phyloP scores from a whole-genome alignment of 2,888 invertebrate species.

The Linnaemya tessellans region DNA sequence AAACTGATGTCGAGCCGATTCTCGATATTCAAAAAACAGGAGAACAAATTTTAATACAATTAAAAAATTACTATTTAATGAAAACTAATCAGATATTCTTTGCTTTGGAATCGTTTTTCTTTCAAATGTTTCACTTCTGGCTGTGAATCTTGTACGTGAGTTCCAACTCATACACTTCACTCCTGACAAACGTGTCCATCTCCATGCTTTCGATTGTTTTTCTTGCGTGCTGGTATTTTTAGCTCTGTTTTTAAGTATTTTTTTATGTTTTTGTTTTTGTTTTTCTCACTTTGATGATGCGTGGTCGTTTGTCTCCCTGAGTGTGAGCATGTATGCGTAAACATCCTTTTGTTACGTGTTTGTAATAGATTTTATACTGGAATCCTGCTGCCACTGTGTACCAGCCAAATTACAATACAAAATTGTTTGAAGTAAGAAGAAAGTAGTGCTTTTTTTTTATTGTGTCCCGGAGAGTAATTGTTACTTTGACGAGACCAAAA shows the following conservation, averaged over 20 bases:
- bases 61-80: too few relatives aligned
- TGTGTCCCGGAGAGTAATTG: slow-evolving; percentile 42
- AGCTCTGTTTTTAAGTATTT: slow-evolving; percentile 1
- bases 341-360: slow-evolving; percentile 20
- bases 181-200: not conserved
- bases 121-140: too few relatives aligned
- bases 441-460: not conserved
- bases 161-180: not conserved
- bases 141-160: too few relatives aligned
- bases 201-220: slow-evolving; percentile 39
- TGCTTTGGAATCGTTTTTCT: too few relatives aligned
- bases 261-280: slow-evolving; percentile 10
- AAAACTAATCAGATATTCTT: too few relatives aligned
- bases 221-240: slow-evolving; percentile 11
- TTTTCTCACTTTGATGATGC: not conserved
- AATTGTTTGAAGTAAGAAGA: slow-evolving; percentile 11
- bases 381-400: not conserved
- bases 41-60: too few relatives aligned
- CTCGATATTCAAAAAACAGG: too few relatives aligned
- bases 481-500: slow-evolving; percentile 51
- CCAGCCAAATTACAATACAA: slow-evolving; percentile 20
- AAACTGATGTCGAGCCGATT: too few relatives aligned
- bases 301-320: not conserved
- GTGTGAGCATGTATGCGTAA: not conserved
- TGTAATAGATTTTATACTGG: slow-evolving; percentile 13